Conservation (phyloP, 2,888 invertebrate species). For the Oxytorus armatus region DNA sequence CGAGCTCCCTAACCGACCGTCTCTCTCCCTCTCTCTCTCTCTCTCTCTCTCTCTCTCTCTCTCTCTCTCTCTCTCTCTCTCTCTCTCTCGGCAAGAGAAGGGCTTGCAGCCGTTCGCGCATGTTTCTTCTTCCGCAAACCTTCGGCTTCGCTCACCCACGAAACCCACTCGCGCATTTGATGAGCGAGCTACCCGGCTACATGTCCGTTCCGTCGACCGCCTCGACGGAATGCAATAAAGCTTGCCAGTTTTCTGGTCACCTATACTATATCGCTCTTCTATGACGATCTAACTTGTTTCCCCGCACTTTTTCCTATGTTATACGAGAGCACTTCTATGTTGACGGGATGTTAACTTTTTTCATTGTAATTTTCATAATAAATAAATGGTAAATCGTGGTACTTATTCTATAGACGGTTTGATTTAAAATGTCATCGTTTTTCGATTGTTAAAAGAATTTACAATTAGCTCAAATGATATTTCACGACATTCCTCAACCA, state of each 20-base stretch:
- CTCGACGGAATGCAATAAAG: constrained; percentile 75
- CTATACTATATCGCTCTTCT: constrained; percentile 43
- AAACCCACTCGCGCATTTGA: constrained; percentile 56
- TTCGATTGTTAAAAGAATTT: neutral
- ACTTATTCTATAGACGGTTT: too few species aligned
- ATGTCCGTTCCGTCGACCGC: constrained; percentile 54
- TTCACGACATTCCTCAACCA: neutral
- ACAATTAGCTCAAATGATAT: neutral
- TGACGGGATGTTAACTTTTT: neutral
- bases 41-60: constrained; percentile 31
- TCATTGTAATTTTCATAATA: neutral
- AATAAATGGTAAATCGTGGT: neutral
- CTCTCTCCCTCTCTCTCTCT: constrained; percentile 17
- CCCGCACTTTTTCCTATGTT: constrained; percentile 6
- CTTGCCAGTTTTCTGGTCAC: constrained; percentile 64
- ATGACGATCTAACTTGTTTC: constrained; percentile 7
- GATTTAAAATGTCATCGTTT: neutral
- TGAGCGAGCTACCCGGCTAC: constrained; percentile 35
- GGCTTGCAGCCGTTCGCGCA: constrained; percentile 32
- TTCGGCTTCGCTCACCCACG: constrained; percentile 57
- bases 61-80: constrained; percentile 41
- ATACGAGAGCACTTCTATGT: too few species aligned
- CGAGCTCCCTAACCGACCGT: constrained; percentile 52
- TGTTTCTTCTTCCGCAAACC: constrained; percentile 56
- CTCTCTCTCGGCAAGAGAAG: constrained; percentile 27